phyloP scores from a whole-genome alignment of 2,113 vertebrate genomes.

The Irena cyanogastra region DNA sequence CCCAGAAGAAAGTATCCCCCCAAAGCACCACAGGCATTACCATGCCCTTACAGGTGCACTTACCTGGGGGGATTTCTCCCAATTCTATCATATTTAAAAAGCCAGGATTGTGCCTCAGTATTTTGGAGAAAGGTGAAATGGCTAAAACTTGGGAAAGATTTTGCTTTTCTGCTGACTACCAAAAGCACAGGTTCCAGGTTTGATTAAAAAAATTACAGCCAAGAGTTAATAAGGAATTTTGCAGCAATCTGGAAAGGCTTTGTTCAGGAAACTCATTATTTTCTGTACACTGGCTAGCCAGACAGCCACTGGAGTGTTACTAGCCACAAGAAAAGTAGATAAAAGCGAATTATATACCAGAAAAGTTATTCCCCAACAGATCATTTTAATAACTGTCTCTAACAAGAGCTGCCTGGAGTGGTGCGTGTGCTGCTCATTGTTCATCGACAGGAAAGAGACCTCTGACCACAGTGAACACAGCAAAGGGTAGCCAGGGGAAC shows the following conservation, averaged over 20 bases:
- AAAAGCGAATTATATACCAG: not conserved
- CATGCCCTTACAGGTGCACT: not conserved
- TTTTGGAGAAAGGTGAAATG: not conserved
- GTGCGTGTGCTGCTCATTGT: fast-evolving
- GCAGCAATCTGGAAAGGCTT: not conserved
- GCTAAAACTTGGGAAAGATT: not conserved
- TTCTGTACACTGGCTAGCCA: not conserved
- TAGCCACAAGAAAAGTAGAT: not conserved
- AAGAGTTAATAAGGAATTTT: not conserved
- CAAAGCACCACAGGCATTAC: not conserved
- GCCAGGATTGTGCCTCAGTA: not conserved
- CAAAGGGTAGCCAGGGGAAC: not conserved
- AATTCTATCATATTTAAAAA: not conserved
- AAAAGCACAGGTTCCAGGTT: not conserved
- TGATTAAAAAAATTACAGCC: not conserved
- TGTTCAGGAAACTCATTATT: not conserved
- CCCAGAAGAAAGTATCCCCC: not conserved
- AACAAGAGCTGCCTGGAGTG: not conserved
- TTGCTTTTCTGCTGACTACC: not conserved
- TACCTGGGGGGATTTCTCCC: not conserved
- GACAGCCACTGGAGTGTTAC: not conserved
- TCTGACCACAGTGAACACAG: not conserved
- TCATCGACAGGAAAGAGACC: not conserved
- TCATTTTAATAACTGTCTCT: not conserved
- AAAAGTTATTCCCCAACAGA: not conserved